Percentiles rank a stretch among this genome's conserved stretches.
These are phyloP conservation scores for Lipophrys pholis DNA, from an alignment of 2,113 vertebrate species.

Conservation along the genomic window DNA sequence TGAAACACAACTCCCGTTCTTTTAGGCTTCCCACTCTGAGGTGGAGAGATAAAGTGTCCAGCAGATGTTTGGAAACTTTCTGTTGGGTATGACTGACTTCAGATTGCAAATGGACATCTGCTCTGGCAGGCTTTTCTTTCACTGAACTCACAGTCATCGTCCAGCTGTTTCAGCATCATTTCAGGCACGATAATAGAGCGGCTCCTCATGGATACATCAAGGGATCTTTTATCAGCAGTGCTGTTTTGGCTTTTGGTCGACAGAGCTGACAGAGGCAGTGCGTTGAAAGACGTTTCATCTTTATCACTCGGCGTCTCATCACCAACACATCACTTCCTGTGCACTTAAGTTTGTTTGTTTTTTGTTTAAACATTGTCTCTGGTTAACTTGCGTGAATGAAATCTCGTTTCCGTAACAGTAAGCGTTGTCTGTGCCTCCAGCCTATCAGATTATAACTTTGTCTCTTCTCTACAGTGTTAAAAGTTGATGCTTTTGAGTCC, in stretches of 20 bases:
- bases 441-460: conserved; percentile 6
- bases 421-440: conserved; percentile 24
- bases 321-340: conserved; percentile 50
- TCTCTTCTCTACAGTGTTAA: neutral
- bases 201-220: neutral
- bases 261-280: conserved; percentile 15
- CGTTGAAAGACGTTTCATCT: conserved; percentile 31
- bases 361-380: conserved; percentile 48
- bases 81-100: conserved; percentile 21
- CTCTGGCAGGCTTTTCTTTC: neutral
- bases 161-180: conserved; percentile 1
- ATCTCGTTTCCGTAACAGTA: conserved; percentile 36
- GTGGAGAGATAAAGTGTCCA: conserved; percentile 17
- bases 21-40: neutral
- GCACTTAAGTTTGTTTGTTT: conserved; percentile 44
- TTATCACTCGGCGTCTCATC: conserved; percentile 41
- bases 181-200: conserved; percentile 3
- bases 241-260: conserved; percentile 25
- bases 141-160: neutral
- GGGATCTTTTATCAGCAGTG: conserved; percentile 4
- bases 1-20: neutral
- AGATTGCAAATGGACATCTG: conserved; percentile 46
- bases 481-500: conserved; percentile 6
- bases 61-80: conserved; percentile 33
- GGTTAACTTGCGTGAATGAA: conserved; percentile 51